phyloP scores from a whole-genome alignment of 2,797 vertebrate genomes.

The Anolis apletophallus region DNA sequence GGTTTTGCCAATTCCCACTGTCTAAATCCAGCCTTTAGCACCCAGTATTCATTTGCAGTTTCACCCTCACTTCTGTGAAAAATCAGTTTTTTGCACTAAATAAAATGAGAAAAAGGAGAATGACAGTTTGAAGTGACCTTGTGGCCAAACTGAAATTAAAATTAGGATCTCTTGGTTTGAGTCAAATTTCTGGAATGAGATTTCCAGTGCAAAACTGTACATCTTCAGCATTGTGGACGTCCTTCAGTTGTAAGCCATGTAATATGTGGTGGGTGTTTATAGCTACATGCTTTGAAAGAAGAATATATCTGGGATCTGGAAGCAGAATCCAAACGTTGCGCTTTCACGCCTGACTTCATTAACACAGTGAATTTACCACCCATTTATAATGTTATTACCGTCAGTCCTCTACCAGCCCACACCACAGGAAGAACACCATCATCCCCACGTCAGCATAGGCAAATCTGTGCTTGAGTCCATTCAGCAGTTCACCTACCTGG shows the following conservation, averaged over 20 bases:
- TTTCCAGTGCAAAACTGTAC: too few species aligned
- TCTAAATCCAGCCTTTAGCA: too few species aligned
- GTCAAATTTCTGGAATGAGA: neutral
- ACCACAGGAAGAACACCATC: too few species aligned
- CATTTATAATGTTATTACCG: neutral
- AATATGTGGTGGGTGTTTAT: neutral
- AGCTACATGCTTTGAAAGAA: neutral
- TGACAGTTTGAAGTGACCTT: neutral
- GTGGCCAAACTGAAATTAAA: neutral
- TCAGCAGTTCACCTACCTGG: too few species aligned
- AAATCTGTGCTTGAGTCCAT: too few species aligned
- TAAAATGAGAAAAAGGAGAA: neutral
- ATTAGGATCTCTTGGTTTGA: neutral
- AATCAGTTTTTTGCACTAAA: too few species aligned
- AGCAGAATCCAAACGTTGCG: neutral
- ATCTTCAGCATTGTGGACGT: too few species aligned
- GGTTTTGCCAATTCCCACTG: too few species aligned
- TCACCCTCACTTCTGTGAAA: neutral
- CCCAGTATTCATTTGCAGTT: too few species aligned
- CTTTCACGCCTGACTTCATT: neutral
- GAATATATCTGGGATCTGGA: neutral
- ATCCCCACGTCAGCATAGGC: too few species aligned
- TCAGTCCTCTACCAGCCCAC: too few species aligned
- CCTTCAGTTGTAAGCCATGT: neutral
- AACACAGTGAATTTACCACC: neutral